A percentile compares a stretch with the other conserved stretches of the same genome.
Conservation (phyloP, 2,113 vertebrate species). For the Bubo scandiacus region DNA sequence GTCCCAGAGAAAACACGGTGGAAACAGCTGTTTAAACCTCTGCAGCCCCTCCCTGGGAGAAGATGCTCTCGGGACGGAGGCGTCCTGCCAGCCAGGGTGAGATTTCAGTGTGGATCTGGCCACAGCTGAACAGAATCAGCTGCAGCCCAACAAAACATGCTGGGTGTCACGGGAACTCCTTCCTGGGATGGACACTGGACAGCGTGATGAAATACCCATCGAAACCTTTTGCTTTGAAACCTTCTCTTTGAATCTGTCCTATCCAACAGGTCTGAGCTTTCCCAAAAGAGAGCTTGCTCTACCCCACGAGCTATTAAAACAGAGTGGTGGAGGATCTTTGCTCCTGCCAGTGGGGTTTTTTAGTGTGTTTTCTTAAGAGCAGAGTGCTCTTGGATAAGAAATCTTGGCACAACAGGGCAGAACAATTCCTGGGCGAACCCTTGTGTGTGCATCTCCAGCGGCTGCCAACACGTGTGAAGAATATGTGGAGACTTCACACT, state of each 20-base stretch:
- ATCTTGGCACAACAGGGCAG: not conserved
- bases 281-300: not conserved
- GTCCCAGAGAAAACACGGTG: not conserved
- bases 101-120: not conserved
- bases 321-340: rapidly evolving
- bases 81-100: rapidly evolving
- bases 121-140: too few species aligned
- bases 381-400: not conserved
- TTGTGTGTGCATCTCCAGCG: not conserved
- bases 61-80: not conserved
- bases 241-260: not conserved
- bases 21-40: not conserved
- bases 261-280: not conserved
- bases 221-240: not conserved
- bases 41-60: not conserved
- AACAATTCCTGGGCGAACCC: not conserved
- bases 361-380: not conserved
- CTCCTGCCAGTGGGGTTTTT: not conserved
- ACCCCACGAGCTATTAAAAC: not conserved
- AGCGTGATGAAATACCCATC: not conserved
- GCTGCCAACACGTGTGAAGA: not conserved
- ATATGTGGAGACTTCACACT: not conserved
- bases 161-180: not conserved
- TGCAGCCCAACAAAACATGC: not conserved
- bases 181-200: not conserved